Evolutionary conservation across 2,113 vertebrate genomes (phyloP), one percentile per base, ranked within the genome.

Genomic region (Cyrtonyx montezumae): DNA sequence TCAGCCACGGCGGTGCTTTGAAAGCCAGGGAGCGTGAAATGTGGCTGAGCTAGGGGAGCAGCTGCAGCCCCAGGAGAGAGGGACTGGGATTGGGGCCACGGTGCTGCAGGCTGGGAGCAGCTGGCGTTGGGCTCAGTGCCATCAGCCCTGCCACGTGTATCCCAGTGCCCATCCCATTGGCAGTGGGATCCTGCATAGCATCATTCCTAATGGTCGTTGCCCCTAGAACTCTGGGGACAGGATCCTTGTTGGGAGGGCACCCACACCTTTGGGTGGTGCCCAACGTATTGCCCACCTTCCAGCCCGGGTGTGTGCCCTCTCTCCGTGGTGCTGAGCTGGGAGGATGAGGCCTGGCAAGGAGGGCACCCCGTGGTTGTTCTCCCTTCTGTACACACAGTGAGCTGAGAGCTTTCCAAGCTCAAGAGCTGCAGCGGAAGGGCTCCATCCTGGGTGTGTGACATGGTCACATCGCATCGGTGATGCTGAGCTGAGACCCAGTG

Each of bases 321-420:
- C 1, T 0, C 65, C 23, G 62, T 3, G 0, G 1, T 83, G 3
- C 26, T 1, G 4, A 45, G 30, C 45, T 3, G 0, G 21, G 21
- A 40, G 13, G 21, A 8, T 42, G 40, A 0, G 0, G 21, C 19
- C 13, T 36, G 48, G 12, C 8, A 3, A 30, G 63, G 22, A 1
- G 0, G 18, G 14, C 48, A 40, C 13, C 21, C 45, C 10, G 4
- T 34, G 15, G 26, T 51, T 68, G 16, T 66, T 90, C 88, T 81
- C 48, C 8, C 4, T 73, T 68, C 70, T 59, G 63, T 46, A 48
- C 51, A 10, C 37, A 19, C 45, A 37, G 32, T 17, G 8, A 1
- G 74, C 19, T 32, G 48, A 49, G 46, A 45, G 53, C 43, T 25
- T 55, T 71, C 43, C 46, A 58, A 71, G 28, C 30, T 69, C 3